A percentile compares a stretch with the other conserved stretches of the same genome.
Evolutionary conservation across 1,140 invertebrate species (phyloP).

Genomic region (Brachionus rubens): DNA sequence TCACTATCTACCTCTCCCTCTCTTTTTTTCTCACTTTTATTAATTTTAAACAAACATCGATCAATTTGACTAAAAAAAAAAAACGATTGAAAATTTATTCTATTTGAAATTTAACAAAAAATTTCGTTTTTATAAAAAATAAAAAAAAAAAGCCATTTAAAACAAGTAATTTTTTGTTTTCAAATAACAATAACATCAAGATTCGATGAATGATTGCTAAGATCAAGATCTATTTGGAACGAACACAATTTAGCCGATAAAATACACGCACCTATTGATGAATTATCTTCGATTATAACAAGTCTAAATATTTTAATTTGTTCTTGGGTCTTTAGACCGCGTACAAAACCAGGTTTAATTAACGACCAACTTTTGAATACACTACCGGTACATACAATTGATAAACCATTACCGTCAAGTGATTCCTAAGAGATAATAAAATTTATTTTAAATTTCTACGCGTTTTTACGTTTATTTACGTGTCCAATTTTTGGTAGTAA

Average conservation of each 20-base stretch:
- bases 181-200: conserved; percentile 30
- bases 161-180: neutral
- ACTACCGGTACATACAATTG: conserved; percentile 86
- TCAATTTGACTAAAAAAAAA: conserved; percentile 19
- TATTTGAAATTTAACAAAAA: conserved; percentile 9
- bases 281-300: neutral
- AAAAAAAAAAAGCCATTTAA: conserved; percentile 1
- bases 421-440: neutral
- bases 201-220: neutral
- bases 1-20: neutral
- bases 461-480: neutral
- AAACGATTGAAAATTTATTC: conserved; percentile 20
- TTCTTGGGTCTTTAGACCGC: neutral
- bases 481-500: conserved; percentile 8
- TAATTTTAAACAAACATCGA: conserved; percentile 27
- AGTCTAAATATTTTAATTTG: neutral
- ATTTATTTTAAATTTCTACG: neutral
- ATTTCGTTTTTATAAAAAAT: neutral
- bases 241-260: conserved; percentile 19
- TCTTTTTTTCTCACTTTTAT: neutral
- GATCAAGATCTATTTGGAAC: conserved; percentile 20
- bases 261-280: conserved; percentile 20
- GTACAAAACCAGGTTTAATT: conserved; percentile 61
- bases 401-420: conserved; percentile 64
- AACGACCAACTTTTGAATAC: conserved; percentile 89